Evolutionary conservation across 2,888 invertebrate species (phyloP).

Genomic region (Celastrina argiolus): DNA sequence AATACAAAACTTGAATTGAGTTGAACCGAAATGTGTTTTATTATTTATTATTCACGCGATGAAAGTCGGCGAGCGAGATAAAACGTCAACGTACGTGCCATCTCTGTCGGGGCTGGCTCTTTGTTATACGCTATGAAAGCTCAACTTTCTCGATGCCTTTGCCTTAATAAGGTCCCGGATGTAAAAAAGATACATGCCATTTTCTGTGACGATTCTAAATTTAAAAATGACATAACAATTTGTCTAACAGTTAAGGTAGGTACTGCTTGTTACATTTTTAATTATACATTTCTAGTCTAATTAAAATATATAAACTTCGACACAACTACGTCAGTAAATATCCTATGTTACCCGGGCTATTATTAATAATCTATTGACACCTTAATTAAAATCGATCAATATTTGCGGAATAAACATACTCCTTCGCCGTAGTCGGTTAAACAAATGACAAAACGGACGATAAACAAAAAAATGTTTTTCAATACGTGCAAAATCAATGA

Average conservation of each 20-base stretch:
- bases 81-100: constrained; percentile 67
- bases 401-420: no score
- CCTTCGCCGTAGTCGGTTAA: no score
- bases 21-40: constrained; percentile 52
- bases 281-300: no score
- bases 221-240: neutral
- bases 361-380: no score
- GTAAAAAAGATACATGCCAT: neutral
- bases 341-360: no score
- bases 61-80: constrained; percentile 67
- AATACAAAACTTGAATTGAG: constrained; percentile 33
- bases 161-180: neutral
- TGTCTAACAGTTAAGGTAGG: no score
- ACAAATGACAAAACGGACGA: no score
- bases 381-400: no score
- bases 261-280: no score
- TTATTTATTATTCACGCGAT: constrained; percentile 69
- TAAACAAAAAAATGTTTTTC: no score
- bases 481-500: neutral
- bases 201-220: neutral
- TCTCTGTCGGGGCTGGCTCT: constrained; percentile 49
- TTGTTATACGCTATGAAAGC: constrained; percentile 26
- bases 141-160: constrained; percentile 21
- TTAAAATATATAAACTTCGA: no score
- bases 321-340: no score